Evolutionary conservation across 2,888 invertebrate genomes (phyloP).

Genomic region (Tromatobia lineatoria): DNA sequence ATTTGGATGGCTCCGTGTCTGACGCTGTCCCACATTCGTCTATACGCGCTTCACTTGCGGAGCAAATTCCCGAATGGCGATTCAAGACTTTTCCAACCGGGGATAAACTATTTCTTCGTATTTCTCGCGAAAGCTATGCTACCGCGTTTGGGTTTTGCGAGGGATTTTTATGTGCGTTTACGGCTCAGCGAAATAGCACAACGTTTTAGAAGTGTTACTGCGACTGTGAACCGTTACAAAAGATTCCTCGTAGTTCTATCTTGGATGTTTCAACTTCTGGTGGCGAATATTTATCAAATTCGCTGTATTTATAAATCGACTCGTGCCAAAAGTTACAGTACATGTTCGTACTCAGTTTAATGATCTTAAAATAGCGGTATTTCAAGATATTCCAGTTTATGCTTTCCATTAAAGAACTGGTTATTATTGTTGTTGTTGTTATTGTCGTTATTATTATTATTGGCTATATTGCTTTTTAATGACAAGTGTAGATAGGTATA

Average conservation of each 20-base stretch:
- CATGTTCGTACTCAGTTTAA: neutral
- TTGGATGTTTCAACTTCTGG: neutral
- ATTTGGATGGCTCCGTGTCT: conserved; percentile 42
- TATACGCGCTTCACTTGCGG: neutral
- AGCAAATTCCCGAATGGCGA: neutral
- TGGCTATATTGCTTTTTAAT: neutral
- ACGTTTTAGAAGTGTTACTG: conserved; percentile 47
- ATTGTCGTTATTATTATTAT: conserved; percentile 38
- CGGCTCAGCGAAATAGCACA: conserved; percentile 42
- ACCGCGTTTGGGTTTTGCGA: conserved; percentile 5
- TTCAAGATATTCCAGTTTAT: conserved; percentile 40
- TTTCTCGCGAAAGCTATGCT: neutral
- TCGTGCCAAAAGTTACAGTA: neutral
- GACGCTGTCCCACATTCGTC: conserved; percentile 62
- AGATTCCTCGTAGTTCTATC: neutral
- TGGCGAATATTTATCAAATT: conserved; percentile 6
- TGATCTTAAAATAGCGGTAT: conserved; percentile 4
- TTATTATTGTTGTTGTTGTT: neutral
- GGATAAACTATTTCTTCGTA: conserved; percentile 24
- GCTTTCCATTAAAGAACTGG: conserved; percentile 37
- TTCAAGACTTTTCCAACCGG: conserved; percentile 3
- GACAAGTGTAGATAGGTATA: neutral
- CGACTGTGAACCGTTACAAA: conserved; percentile 37
- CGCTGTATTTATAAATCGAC: neutral
- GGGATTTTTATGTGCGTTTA: conserved; percentile 37